These are phyloP conservation scores for cattle (Bos taurus) DNA, from an alignment of 2,113 vertebrate species.

Conservation along the genomic window ARS-UCD2.0 NC_037357.1:61864501-61865000, in stretches of 20 bases:
- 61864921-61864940: not conserved
- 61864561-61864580: not conserved
- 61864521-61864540: not conserved
- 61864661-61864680: not conserved
- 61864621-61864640: not conserved
- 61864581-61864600: not conserved
- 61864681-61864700: not conserved
- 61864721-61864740: conserved; percentile 8
- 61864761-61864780: not conserved
- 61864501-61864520: not conserved
- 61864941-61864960: conserved; percentile 10
- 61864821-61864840: conserved; percentile 7
- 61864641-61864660: not conserved
- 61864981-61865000: not conserved
- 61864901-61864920: not conserved
- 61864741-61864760: not conserved
- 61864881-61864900: not conserved
- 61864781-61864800: not conserved
- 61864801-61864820: not conserved
- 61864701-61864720: not conserved
- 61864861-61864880: conserved; percentile 35
- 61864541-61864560: not conserved
- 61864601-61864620: not conserved
- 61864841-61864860: not conserved
- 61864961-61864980: not conserved